Evolutionary conservation across 1,140 invertebrate genomes (phyloP), one percentile per base, ranked within the genome.

Genomic region (Bombus confusus): DNA sequence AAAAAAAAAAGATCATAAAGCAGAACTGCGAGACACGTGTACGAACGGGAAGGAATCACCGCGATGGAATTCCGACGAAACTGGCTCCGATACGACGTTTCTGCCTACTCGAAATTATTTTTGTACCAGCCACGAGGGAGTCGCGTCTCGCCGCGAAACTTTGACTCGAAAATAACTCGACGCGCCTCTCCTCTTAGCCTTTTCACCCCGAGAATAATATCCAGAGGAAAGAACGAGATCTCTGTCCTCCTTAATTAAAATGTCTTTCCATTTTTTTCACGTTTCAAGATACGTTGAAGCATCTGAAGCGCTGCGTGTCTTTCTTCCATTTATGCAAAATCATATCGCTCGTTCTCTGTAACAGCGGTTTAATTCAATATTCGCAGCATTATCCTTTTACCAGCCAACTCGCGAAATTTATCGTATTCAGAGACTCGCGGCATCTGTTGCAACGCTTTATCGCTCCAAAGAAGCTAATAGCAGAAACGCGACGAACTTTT

Each of bases 1-100:
- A 6, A 52, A n/a, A 12, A 1, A 6, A 57, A 0, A 52, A 15
- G 8, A 12, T 52, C 47, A 52, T 52, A 6, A n/a, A 25, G 15
- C 18, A 66, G 4, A 18, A 39, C 10, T 25, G 37, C 62, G 52
- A 39, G 12, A 52, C 85, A 86, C 72, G 80, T 86, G 87, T 80
- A 37, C 37, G 78, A 64, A 31, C 59, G 25, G 41, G 62, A 80
- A 68, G 85, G 74, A 72, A 74, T 87, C 88, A 88, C 41, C 83
- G 62, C 80, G 80, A 84, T 86, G 87, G 85, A 93, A 92, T 91
- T 83, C 79, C 91, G 88, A 72, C 80, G 71, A 91, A 90, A 78
- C 85, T 57, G 80, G 72, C 88, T 74, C 77, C 74, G 66, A 90
- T 90, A 80, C 64, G 73, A 73, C 72, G 81, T 85, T 85, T 80